Evolutionary conservation across 2,888 invertebrate genomes (phyloP).

Genomic region (Uropetala carovei): DNA sequence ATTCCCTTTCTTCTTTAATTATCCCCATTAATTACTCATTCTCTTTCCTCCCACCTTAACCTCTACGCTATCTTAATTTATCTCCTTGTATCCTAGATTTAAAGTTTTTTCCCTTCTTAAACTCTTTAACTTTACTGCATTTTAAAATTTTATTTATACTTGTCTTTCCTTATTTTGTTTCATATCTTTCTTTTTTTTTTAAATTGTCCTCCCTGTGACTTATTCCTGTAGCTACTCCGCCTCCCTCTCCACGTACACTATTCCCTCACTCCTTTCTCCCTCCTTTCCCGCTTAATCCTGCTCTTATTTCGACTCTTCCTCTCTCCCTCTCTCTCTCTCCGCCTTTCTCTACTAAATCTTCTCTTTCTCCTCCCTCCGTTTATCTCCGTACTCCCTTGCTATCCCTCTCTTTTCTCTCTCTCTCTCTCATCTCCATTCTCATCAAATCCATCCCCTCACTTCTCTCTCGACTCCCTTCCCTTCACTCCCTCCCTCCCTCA

Average conservation of each 20-base stretch:
- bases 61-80: too few species aligned
- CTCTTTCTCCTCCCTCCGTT: background rate
- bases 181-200: too few species aligned
- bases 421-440: background rate
- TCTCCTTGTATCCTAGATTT: too few species aligned
- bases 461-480: background rate
- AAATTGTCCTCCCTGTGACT: too few species aligned
- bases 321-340: background rate
- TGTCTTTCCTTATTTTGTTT: too few species aligned
- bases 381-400: background rate
- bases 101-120: too few species aligned
- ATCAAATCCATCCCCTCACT: conserved; percentile 16
- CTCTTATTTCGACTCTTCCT: background rate
- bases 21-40: too few species aligned
- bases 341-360: background rate
- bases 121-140: too few species aligned
- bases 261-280: background rate
- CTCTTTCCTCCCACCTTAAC: too few species aligned
- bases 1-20: background rate
- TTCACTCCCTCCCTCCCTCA: background rate
- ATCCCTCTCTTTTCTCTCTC: background rate
- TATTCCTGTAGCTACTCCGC: background rate
- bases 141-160: too few species aligned
- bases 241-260: background rate
- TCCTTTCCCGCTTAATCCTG: background rate